Conservation (phyloP, 2,113 vertebrate genomes). For the Camelus dromedarius region DNA sequence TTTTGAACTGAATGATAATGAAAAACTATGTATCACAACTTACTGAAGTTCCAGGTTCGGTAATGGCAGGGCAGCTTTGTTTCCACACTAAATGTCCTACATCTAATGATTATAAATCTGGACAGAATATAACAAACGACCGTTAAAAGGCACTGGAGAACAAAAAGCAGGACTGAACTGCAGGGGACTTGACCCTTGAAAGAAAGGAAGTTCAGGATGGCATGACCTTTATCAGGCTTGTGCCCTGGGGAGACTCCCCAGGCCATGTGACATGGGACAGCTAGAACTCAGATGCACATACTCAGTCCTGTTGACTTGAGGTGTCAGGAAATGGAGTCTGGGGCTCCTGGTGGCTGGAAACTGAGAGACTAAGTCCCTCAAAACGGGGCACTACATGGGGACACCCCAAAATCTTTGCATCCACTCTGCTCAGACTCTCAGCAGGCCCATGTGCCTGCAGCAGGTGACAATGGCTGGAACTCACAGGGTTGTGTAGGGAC, state of each 20-base stretch:
- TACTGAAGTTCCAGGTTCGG: neutral
- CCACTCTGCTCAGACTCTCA: neutral
- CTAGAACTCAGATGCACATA: neutral
- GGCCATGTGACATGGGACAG: neutral
- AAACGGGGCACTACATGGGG: neutral
- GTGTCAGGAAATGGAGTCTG: neutral
- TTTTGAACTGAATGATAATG: constrained; percentile 2
- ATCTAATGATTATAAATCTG: neutral
- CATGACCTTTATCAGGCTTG: neutral
- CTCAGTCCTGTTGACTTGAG: neutral
- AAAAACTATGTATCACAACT: neutral
- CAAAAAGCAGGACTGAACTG: neutral
- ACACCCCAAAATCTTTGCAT: neutral
- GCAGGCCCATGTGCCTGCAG: neutral
- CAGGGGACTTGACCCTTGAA: neutral
- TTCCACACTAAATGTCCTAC: neutral
- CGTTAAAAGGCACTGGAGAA: neutral
- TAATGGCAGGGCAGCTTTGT: neutral
- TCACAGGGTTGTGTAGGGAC: neutral
- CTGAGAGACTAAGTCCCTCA: neutral
- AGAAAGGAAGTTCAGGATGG: neutral
- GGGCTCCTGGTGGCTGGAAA: neutral
- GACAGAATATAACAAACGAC: neutral
- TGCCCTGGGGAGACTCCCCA: too few species aligned
- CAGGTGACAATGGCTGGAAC: neutral